Conservation (phyloP, 2,888 invertebrate genomes). For the Volucella bombylans region DNA sequence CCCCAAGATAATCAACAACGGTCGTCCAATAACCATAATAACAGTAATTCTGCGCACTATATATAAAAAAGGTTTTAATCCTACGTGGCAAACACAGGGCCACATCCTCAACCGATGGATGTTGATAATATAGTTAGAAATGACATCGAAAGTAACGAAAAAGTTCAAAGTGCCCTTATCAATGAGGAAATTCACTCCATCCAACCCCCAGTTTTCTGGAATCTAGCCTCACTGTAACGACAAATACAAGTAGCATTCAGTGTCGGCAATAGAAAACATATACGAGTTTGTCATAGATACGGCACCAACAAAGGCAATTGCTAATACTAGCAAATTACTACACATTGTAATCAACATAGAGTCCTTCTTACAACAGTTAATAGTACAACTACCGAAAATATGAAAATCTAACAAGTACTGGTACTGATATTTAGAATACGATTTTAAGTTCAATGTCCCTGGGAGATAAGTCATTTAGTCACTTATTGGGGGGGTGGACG, state of each 20-base stretch:
- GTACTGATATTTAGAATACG: no score
- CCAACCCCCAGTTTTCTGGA: constrained; percentile 4
- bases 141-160: neutral
- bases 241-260: constrained; percentile 2
- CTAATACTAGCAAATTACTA: neutral
- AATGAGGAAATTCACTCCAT: neutral
- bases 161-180: neutral
- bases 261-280: constrained; percentile 5
- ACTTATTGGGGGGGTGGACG: no score
- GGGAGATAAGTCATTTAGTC: no score
- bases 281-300: neutral
- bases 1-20: no score
- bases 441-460: no score
- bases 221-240: constrained; percentile 2
- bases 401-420: neutral
- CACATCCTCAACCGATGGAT: neutral
- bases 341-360: neutral
- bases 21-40: no score
- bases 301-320: neutral
- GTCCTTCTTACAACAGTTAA: neutral
- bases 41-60: no score
- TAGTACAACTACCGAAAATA: neutral
- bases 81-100: no score
- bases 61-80: no score
- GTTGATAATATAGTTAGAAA: neutral